phyloP scores from a whole-genome alignment of 2,113 vertebrate species.

The Phalacrocorax carbo region DNA sequence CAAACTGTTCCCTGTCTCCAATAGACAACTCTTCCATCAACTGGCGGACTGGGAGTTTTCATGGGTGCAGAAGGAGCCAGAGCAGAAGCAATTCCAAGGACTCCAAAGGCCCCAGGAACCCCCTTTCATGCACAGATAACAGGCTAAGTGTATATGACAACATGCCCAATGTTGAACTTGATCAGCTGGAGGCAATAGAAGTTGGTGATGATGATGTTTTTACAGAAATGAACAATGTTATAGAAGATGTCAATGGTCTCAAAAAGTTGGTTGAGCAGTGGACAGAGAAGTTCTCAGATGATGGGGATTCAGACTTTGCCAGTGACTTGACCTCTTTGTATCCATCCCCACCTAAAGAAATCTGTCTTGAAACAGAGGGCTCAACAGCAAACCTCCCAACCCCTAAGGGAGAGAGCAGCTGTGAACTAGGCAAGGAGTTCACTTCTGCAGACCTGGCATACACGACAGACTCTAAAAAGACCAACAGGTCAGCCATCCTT shows the following conservation, averaged over 20 bases:
- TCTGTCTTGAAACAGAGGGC: conserved; percentile 71
- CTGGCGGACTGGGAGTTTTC: conserved; percentile 88
- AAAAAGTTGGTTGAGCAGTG: conserved; percentile 81
- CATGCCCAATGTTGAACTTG: conserved; percentile 63
- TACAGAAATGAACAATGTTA: conserved; percentile 80
- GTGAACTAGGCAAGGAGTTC: conserved; percentile 29
- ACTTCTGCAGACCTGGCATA: conserved; percentile 16
- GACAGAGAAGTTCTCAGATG: conserved; percentile 79
- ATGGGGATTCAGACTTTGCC: conserved; percentile 74
- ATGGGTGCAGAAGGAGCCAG: conserved; percentile 70
- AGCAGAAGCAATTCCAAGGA: conserved; percentile 60
- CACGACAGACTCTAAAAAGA: neutral
- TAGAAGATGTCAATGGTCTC: conserved; percentile 82
- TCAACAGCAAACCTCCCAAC: neutral
- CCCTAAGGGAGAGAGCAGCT: neutral
- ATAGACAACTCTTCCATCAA: conserved; percentile 73
- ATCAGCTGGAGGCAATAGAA: neutral
- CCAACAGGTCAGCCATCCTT: conserved; percentile 72
- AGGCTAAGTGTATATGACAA: conserved; percentile 88
- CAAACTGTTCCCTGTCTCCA: conserved; percentile 59
- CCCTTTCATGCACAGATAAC: conserved; percentile 37
- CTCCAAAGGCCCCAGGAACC: neutral
- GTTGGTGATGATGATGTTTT: conserved; percentile 77
- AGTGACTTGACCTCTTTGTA: conserved; percentile 69
- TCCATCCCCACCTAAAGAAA: conserved; percentile 72